Evolutionary conservation across 2,888 invertebrate genomes (phyloP), one percentile per base, ranked within the genome.

Genomic region (Caenorhabditis panamensis): DNA sequence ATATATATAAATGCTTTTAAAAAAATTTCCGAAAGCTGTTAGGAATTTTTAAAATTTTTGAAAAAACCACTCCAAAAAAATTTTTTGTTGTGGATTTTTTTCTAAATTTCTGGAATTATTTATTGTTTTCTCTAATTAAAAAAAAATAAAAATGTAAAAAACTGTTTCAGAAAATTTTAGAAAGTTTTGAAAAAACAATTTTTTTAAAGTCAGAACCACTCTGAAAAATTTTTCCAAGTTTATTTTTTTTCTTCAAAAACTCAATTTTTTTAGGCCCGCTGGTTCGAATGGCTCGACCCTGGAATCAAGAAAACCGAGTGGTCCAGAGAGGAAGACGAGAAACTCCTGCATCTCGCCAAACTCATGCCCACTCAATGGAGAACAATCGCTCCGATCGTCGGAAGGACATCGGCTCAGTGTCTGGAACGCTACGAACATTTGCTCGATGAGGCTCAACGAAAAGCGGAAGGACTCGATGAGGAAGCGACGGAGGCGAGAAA

Each of bases 231-330:
- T 31, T 31, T 31, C 9, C 9, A 6, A 31, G 9, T 31, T 31
- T 4, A 31, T 31, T 31, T 31, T 31, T n/a, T 44, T 18, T 18
- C 49, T 20, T 49, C 41, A 2, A 8, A 67, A 36, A n/a, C 11
- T 13, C 31, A 6, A 36, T 31, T 66, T 41, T 66, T 84, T n/a
- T 59, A 86, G 86, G 90, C 91, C 56, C 88, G 91, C 26, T 91
- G 91, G 91, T 88, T 96, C 92, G 99, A 99, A 91, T 99, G 99
- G 99, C 92, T 99, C 85, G 99, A 99, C 92, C 99, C 99, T 0
- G 96, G 97, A 91, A 99, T 99, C 90, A 99, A 99, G 92, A 99
- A 99, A 92, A 99, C 99, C 0, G 99, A 99, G 93, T 99, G 99
- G 99, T 97, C 97, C 16, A 93, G 97, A 54, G 99, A 99, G 91